These are phyloP conservation scores for Phalanger gymnotis DNA, from an alignment of 2,797 vertebrate species.

Conservation along the genomic window DNA sequence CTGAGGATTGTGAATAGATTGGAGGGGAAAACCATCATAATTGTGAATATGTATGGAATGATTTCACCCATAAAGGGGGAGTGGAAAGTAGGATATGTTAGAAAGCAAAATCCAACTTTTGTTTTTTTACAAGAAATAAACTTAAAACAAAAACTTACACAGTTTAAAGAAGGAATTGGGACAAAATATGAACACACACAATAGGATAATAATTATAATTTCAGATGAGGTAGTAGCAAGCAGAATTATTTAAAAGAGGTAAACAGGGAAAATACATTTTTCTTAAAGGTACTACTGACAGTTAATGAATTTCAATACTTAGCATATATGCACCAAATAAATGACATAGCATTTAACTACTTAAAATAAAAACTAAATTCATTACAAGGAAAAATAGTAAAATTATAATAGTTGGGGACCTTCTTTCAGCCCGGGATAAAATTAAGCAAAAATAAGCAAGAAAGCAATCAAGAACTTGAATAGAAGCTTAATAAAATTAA, in stretches of 20 bases:
- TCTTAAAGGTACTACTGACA: not conserved
- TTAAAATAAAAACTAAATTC: not conserved
- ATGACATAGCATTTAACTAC: not conserved
- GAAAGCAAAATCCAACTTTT: not conserved
- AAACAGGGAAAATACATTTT: not conserved
- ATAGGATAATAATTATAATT: not conserved
- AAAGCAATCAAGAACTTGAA: too few species aligned
- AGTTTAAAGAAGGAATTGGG: not conserved
- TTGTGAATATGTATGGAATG: not conserved
- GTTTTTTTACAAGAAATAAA: not conserved
- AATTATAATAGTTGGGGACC: not conserved
- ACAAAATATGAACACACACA: not conserved
- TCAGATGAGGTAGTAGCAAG: not conserved
- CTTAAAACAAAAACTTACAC: not conserved
- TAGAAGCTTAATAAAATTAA: too few species aligned
- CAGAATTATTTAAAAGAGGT: not conserved
- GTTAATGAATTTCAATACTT: not conserved
- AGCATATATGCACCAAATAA: not conserved
- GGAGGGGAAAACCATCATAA: not conserved
- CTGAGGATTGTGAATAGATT: not conserved
- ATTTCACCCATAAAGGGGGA: not conserved
- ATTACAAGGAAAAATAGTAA: not conserved
- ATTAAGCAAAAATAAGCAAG: too few species aligned
- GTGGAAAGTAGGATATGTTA: not conserved
- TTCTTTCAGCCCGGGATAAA: too few species aligned